These are phyloP conservation scores for Puffinus mauretanicus DNA, from an alignment of 2,113 vertebrate genomes.

Conservation along the genomic window DNA sequence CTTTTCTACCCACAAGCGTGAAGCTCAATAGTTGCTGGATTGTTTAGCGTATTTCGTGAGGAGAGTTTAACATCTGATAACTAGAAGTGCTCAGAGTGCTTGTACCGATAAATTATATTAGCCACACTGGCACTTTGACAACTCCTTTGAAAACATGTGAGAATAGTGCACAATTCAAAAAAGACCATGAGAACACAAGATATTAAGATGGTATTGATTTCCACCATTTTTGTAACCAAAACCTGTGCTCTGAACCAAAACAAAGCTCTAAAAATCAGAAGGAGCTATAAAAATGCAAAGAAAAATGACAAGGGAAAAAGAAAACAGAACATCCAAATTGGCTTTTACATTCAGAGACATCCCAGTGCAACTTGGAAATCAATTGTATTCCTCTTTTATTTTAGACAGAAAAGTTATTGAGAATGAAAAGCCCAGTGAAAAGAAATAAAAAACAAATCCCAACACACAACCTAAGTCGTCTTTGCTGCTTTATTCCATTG, in stretches of 20 bases:
- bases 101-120: neutral
- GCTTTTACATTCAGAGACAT: neutral
- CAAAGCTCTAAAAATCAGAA: neutral
- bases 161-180: neutral
- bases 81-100: neutral
- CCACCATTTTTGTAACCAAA: neutral
- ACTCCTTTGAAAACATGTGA: neutral
- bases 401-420: neutral
- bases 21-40: neutral
- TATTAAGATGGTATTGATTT: neutral
- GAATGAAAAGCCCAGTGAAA: neutral
- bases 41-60: neutral
- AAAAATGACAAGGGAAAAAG: neutral
- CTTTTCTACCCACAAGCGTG: neutral
- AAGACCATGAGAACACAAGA: neutral
- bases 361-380: neutral
- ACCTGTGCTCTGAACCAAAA: neutral
- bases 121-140: neutral
- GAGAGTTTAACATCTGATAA: neutral
- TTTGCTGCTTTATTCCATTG: neutral
- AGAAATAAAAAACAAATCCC: neutral
- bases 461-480: neutral
- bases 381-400: neutral
- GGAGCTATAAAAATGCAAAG: neutral
- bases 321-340: neutral